A percentile compares a stretch with the other conserved stretches of the same genome.
phyloP scores from a whole-genome alignment of 1,140 invertebrate genomes.

The Diabrotica undecimpunctata region DNA sequence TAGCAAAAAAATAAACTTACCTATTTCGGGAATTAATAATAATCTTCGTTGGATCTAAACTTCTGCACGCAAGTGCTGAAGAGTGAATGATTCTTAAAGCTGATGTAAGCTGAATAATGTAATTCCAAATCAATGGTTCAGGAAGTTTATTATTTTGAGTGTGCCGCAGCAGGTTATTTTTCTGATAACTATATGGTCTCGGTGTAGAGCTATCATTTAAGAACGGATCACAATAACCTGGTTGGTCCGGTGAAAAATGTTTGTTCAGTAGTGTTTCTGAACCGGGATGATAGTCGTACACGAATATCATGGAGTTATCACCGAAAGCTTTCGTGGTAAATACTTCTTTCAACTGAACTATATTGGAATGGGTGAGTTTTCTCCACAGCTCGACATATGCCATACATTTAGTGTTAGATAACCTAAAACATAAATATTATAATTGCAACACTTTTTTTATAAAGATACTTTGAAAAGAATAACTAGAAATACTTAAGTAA shows the following conservation, averaged over 20 bases:
- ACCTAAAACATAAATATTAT: slow-evolving; percentile 48
- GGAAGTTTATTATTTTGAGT: slow-evolving; percentile 73
- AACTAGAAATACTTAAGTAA: no score
- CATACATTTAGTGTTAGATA: slow-evolving; percentile 82
- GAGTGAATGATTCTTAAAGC: slow-evolving; percentile 88
- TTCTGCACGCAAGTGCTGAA: slow-evolving; percentile 56
- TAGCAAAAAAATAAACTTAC: slow-evolving; percentile 17
- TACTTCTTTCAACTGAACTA: slow-evolving; percentile 86
- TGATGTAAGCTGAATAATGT: slow-evolving; percentile 94
- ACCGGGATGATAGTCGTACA: slow-evolving; percentile 92
- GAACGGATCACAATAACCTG: slow-evolving; percentile 78
- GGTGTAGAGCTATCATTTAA: slow-evolving; percentile 78
- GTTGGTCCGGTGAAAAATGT: slow-evolving; percentile 74
- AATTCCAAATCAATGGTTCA: slow-evolving; percentile 91
- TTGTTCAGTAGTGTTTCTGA: slow-evolving; percentile 82
- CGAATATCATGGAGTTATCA: slow-evolving; percentile 93
- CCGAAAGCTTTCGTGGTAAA: slow-evolving; percentile 95
- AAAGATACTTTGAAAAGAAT: no score
- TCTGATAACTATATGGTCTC: slow-evolving; percentile 77
- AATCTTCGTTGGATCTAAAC: slow-evolving; percentile 89
- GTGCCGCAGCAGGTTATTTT: slow-evolving; percentile 70
- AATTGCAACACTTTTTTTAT: no score
- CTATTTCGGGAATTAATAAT: slow-evolving; percentile 68
- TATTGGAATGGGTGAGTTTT: slow-evolving; percentile 87
- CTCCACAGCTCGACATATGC: slow-evolving; percentile 89